Evolutionary conservation across 2,797 vertebrate species (phyloP).

Genomic region (Coranthus polyacanthus): DNA sequence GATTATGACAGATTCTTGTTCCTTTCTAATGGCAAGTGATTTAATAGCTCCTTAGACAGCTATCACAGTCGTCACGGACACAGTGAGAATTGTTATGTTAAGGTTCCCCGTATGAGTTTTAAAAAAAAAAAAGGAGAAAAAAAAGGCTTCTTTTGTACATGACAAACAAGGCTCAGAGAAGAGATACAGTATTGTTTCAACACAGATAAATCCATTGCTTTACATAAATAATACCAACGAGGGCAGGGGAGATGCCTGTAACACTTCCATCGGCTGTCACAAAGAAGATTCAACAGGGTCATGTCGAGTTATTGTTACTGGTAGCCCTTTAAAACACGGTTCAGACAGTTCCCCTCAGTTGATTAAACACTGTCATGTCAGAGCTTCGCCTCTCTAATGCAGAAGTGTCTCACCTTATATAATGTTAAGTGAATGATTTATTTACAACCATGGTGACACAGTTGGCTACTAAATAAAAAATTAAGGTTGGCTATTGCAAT

Average conservation of each 20-base stretch:
- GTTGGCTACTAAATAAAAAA: conserved; percentile 66
- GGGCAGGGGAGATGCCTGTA: conserved; percentile 59
- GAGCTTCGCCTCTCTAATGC: conserved; percentile 41
- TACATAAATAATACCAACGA: conserved; percentile 62
- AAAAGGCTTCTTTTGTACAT: conserved; percentile 61
- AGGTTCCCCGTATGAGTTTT: conserved; percentile 58
- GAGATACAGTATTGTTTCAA: conserved; percentile 55
- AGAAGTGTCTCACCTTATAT: conserved; percentile 35
- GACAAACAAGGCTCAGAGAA: conserved; percentile 72
- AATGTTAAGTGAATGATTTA: conserved; percentile 59
- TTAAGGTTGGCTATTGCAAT: conserved; percentile 63
- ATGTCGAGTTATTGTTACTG: conserved; percentile 61
- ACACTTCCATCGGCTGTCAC: conserved; percentile 48
- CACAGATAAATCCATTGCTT: conserved; percentile 46
- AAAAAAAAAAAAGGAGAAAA: conserved; percentile 44
- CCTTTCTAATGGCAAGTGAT: conserved; percentile 58
- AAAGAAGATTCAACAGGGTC: conserved; percentile 45
- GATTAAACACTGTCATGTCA: conserved; percentile 61
- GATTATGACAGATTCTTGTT: conserved; percentile 44
- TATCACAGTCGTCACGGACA: conserved; percentile 85
- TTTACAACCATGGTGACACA: conserved; percentile 74
- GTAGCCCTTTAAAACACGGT: conserved; percentile 84
- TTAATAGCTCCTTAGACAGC: conserved; percentile 70
- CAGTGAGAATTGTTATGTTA: conserved; percentile 78
- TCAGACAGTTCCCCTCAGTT: conserved; percentile 66